These are phyloP conservation scores for Drosophila rhopaloa DNA, from an alignment of 1,140 invertebrate species.

Conservation along the genomic window DNA sequence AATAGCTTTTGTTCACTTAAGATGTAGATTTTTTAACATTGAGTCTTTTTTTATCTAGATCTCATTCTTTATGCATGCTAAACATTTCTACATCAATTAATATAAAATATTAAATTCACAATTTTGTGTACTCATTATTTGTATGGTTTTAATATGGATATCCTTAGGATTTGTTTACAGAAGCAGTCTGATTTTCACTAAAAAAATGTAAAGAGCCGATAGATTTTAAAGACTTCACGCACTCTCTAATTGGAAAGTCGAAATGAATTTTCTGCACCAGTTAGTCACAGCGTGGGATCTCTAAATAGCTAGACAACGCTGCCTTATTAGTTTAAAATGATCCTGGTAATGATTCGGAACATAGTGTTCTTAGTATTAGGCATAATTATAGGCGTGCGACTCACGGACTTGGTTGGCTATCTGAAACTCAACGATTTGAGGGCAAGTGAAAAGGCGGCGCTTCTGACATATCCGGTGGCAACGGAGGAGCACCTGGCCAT, in stretches of 20 bases:
- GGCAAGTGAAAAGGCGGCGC: background rate
- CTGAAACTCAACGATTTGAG: background rate
- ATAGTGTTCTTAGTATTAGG: slow-evolving; percentile 6
- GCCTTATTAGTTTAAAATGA: background rate
- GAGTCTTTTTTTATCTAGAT: too few species aligned
- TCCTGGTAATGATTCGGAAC: slow-evolving; percentile 14
- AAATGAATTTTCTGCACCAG: slow-evolving; percentile 4
- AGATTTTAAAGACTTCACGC: background rate
- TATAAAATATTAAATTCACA: too few species aligned
- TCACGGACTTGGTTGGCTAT: slow-evolving; percentile 4
- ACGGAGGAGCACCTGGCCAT: slow-evolving; percentile 12
- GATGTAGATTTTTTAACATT: too few species aligned
- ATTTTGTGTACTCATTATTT: too few species aligned
- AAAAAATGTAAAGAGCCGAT: too few species aligned
- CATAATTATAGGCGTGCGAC: slow-evolving; percentile 13
- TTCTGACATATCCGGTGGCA: slow-evolving; percentile 2
- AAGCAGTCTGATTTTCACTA: too few species aligned
- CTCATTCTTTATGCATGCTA: too few species aligned
- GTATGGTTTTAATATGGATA: too few species aligned
- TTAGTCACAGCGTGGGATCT: slow-evolving; percentile 1
- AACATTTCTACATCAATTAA: too few species aligned
- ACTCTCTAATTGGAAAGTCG: background rate
- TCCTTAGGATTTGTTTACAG: too few species aligned
- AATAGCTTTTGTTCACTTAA: too few species aligned
- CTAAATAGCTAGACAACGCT: background rate